Base-by-base conservation (phyloP, 2,797 vertebrate genomes). In the Falco berigora region DNA sequence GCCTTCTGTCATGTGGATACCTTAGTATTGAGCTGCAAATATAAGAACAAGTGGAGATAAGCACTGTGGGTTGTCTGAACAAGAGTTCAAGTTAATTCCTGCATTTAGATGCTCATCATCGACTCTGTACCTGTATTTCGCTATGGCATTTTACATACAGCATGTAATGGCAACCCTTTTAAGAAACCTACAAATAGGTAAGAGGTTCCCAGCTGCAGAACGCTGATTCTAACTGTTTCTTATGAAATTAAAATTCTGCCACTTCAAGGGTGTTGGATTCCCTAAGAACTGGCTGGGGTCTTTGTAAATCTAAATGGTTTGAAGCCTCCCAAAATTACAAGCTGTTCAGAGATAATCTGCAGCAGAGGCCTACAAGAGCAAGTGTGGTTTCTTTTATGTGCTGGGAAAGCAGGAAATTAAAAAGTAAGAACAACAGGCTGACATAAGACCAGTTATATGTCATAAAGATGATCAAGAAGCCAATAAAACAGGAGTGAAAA, bases 261-360 rank as follows among this genome's bases (percentile, higher is more conserved):
- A 1, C 9, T 74, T 77, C 46, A 74, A 71, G 11, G 5, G 9
- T 47, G 20, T 44, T 82, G 25, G 25, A 27, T 82, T 91, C 34
- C 12, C 7, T 49, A 69, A 44, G 10, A 71, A 10, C 10, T 9
- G 1, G 1, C 14, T 32, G 12, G 5, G 6, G 7, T 56, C 2
- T 67, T 61, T 50, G 24, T 44, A 81, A 80, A 90, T 66, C 32
- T 19, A 80, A 69, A n/a, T 19, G 9, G 14, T 83, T 92, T 69
- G 36, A 86, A 69, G 2, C 24, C 66, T 72, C 38, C 11, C 15
- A 58, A 78, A 42, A 3, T 42, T 69, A 66, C 79, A 91, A 80
- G 22, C 24, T 62, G 12, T 42, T 86, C 30, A 75, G 40, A 71
- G 15, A 22, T 58, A 15, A 52, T 74, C 19, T 80, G 49, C 34